Conservation (phyloP, 2,113 vertebrate species). For the Epinephelus moara region DNA sequence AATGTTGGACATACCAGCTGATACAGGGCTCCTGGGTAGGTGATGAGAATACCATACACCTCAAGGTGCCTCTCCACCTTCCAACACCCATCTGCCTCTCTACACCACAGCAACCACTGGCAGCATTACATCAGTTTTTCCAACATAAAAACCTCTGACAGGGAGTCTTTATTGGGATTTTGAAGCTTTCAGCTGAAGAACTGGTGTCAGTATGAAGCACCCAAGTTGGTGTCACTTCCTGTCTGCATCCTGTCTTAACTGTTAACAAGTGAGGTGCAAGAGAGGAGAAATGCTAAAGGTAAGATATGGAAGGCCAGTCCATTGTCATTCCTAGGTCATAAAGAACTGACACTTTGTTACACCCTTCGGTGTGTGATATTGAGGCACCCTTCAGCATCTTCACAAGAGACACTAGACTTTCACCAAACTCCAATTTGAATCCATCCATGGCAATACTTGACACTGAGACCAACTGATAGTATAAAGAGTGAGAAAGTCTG, state of each 20-base stretch:
- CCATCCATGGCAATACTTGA: too few species aligned
- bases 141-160: neutral
- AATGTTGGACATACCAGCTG: too few species aligned
- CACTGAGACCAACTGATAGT: too few species aligned
- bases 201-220: neutral
- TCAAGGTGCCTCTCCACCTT: neutral
- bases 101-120: neutral
- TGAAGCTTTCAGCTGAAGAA: neutral
- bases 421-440: too few species aligned
- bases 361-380: too few species aligned
- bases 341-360: too few species aligned
- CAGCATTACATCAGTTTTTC: neutral
- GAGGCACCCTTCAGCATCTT: too few species aligned
- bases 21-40: neutral
- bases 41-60: neutral
- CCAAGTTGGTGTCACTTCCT: neutral
- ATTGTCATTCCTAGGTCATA: too few species aligned
- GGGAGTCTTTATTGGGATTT: neutral
- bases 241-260: neutral
- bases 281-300: neutral
- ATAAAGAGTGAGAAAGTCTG: too few species aligned
- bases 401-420: too few species aligned
- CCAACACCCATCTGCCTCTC: neutral
- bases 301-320: neutral
- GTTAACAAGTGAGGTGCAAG: slow-evolving; percentile 1